Base-by-base conservation (phyloP, 2,888 invertebrate genomes). In the Tanypteryx hageni region DNA sequence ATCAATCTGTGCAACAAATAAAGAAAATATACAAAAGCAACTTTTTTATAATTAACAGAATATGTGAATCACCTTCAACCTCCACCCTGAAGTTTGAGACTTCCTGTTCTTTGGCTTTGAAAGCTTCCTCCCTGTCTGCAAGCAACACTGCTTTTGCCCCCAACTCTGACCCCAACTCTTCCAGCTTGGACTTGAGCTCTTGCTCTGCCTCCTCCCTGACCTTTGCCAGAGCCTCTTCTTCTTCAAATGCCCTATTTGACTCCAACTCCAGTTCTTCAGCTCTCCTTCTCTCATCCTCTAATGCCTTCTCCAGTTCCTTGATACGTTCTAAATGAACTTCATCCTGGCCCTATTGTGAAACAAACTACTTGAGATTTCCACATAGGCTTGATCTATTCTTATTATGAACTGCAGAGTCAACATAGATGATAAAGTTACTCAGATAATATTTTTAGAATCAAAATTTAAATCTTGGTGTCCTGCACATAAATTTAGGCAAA, bases 171-270 rank as follows among this genome's bases (percentile, higher is more conserved):
- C 93, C 93, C 13, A 93, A 92, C 13, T 93, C 92, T 22, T 93
- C 93, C 31, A 92, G 61, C 83, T 93, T 93, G 31, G 92, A 83
- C 84, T 91, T 92, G 57, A 93, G 44, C 61, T 92, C 92, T 31
- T 93, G 92, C 31, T 93, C 93, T 76, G 93, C 92, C 76, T 93
- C 95, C 4, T 96, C 96, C n/a, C 92, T 68, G 92, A 93, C 68
- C 92, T 93, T 93, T 8, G 93, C 93, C 93, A 97, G 95, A 93
- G 96, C 96, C 94, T 97, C 97, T 93, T 97, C 96, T 83, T 96
- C 95, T 95, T 97, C 97, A n/a, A 96, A 96, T 64, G 95, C 95
- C 96, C 86, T 96, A 95, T 95, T 96, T 94, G 94, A 96, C 94
- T 96, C 97, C 93, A 94, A 94, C 94, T 96, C 96, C 7, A 96